phyloP scores from a whole-genome alignment of 2,113 vertebrate genomes.

The Eudorcas thomsonii region DNA sequence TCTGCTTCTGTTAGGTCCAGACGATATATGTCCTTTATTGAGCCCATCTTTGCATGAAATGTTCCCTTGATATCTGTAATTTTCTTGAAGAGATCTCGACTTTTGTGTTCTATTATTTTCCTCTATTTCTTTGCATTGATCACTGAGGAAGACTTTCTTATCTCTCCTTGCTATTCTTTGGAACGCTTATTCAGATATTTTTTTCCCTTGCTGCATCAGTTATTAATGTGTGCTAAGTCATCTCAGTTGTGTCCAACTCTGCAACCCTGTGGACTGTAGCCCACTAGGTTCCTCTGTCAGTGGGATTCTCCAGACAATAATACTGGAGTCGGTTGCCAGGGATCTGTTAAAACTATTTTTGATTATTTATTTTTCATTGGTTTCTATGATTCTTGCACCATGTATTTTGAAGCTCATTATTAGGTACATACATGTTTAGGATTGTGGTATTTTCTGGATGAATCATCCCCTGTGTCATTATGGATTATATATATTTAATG shows the following conservation, averaged over 20 bases:
- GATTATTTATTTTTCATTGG: not conserved
- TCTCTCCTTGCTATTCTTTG: no score
- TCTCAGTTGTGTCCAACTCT: not conserved
- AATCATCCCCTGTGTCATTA: not conserved
- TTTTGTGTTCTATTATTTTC: no score
- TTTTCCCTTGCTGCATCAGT: not conserved
- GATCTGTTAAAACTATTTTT: not conserved
- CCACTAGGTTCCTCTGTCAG: not conserved
- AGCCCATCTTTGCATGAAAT: no score
- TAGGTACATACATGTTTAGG: not conserved
- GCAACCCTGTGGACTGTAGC: not conserved
- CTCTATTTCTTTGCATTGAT: no score
- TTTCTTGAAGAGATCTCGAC: no score
- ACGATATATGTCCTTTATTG: no score
- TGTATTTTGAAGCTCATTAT: not conserved
- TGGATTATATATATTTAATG: not conserved
- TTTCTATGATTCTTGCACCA: not conserved
- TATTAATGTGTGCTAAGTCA: not conserved
- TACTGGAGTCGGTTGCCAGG: not conserved
- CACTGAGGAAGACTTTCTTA: no score
- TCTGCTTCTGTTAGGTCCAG: no score
- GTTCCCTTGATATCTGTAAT: no score
- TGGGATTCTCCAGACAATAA: not conserved
- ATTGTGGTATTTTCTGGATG: not conserved
- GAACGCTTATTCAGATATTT: not conserved